Evolutionary conservation across 92 coral and sea anemone species (phyloP), one percentile per base, ranked within the genome.

Genomic region (Palythoa grandis): DNA sequence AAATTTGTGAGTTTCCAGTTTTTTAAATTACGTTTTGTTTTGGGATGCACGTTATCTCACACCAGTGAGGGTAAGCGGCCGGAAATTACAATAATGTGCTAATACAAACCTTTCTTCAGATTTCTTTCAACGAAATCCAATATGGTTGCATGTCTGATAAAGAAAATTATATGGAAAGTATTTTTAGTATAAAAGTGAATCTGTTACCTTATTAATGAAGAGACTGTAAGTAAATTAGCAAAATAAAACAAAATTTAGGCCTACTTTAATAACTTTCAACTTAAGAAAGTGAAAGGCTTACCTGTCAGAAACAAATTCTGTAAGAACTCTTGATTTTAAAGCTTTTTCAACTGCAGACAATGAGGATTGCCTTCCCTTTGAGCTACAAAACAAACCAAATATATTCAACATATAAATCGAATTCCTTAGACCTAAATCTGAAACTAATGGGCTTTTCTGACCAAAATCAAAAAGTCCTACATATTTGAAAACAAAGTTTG

Each of bases 261-360:
- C 50, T 43, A 43, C 48, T 43, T 43, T 29, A 29, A 29, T 29
- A 43, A 5, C 50, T 43, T 43, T 43, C 6, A 43, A 13, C 63
- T 57, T 9, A 13, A 56, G 19, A 12, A 56, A 12, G 19, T 3
- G 8, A 65, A 65, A 29, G 11, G 25, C 43, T 76, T 61, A 95
- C 98, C 98, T 92, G 89, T 87, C 91, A 13, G 88, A 83, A 86
- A 94, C 91, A 90, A 91, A 89, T 7, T 95, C 99, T 77, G 89
- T 74, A 15, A 97, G 88, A 8, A 97, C 85, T 80, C 83, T 91
- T 52, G 98, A 91, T 79, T 88, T 91, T 57, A 97, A 80, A 57
- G 99, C 93, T 84, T 88, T 95, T 82, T 90, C 95, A 72, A 97
- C 78, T 13, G 95, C 93, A 67, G 76, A 71, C 88, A 97, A 56